Evolutionary conservation across 1,140 invertebrate species (phyloP).

Genomic region (Pararge aegeria): DNA sequence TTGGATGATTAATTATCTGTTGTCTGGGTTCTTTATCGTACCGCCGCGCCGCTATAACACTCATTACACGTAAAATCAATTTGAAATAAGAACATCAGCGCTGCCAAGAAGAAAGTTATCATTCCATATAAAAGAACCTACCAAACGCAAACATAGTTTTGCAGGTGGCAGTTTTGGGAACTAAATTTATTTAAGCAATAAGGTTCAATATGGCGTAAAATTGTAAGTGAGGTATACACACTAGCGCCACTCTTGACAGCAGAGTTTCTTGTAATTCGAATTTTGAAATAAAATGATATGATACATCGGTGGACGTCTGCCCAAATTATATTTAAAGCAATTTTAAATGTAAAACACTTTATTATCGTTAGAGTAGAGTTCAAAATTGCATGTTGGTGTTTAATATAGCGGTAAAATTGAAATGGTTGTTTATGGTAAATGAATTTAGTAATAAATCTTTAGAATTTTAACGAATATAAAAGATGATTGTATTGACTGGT

Average conservation of each 20-base stretch:
- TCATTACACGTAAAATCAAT: slow-evolving; percentile 17
- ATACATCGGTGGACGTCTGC: slow-evolving; percentile 20
- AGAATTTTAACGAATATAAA: slow-evolving; percentile 13
- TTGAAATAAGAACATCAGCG: slow-evolving; percentile 15
- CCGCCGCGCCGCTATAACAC: slow-evolving; percentile 12
- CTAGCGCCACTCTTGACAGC: not conserved
- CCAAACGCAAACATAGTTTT: not conserved
- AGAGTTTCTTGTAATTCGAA: slow-evolving; percentile 14
- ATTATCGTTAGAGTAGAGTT: not conserved
- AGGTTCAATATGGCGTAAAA: slow-evolving; percentile 1
- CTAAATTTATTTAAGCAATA: slow-evolving; percentile 14
- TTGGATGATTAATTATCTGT: slow-evolving; percentile 20
- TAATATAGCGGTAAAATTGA: not conserved
- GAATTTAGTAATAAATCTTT: slow-evolving; percentile 25
- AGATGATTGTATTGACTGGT: slow-evolving; percentile 2
- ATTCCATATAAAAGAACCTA: slow-evolving; percentile 14
- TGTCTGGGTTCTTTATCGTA: slow-evolving; percentile 11
- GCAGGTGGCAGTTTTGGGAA: not conserved
- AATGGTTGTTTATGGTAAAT: slow-evolving; percentile 15
- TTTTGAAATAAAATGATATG: slow-evolving; percentile 29
- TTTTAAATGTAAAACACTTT: not conserved
- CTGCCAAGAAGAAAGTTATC: slow-evolving; percentile 27
- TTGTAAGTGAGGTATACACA: not conserved
- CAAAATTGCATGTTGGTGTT: not conserved
- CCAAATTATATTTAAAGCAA: not conserved